phyloP scores from a whole-genome alignment of 2,113 vertebrate genomes.

The Trichomycterus rosablanca region DNA sequence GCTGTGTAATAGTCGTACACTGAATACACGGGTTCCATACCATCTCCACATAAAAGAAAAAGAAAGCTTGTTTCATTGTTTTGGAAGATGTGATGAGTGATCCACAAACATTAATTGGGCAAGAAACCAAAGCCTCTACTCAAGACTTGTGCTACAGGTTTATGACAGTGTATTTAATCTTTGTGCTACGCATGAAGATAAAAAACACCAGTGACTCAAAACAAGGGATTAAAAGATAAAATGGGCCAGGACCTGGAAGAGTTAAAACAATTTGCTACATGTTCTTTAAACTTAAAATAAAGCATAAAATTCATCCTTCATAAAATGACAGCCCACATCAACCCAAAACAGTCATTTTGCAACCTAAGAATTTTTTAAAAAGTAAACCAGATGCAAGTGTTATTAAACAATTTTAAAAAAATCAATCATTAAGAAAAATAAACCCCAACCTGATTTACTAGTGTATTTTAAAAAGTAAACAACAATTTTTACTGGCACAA shows the following conservation, averaged over 20 bases:
- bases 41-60: background rate
- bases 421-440: no score
- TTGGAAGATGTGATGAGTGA: background rate
- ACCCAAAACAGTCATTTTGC: no score
- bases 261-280: constrained; percentile 4
- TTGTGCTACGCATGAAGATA: background rate
- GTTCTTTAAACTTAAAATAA: background rate
- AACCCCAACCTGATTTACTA: no score
- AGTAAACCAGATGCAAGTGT: background rate
- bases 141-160: constrained; percentile 27
- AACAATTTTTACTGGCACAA: no score
- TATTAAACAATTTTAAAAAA: no score
- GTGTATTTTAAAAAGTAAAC: no score
- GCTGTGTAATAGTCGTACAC: constrained; percentile 54
- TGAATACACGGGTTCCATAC: constrained; percentile 46
- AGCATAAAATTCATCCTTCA: background rate
- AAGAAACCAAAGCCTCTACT: no score
- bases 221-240: background rate
- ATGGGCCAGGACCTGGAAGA: no score
- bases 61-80: background rate
- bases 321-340: no score
- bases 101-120: no score
- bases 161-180: constrained; percentile 22
- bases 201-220: background rate
- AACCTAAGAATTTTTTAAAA: no score